Conservation (phyloP, 2,888 invertebrate species). For the Mayetiola destructor region DNA sequence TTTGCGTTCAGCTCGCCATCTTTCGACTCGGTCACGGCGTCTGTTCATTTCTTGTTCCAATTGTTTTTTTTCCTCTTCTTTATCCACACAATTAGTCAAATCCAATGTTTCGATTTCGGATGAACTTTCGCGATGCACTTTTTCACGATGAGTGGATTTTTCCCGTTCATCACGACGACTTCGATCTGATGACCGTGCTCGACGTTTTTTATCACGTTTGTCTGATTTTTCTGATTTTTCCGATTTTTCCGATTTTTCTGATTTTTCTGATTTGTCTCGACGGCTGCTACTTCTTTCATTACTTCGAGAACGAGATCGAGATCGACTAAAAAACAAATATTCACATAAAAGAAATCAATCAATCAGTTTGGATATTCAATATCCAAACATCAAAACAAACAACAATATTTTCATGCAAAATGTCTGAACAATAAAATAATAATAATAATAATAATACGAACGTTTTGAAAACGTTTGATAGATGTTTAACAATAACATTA, state of each 20-base stretch:
- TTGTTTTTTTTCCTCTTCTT: slow-evolving; percentile 79
- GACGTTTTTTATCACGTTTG: slow-evolving; percentile 16
- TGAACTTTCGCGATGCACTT: slow-evolving; percentile 13
- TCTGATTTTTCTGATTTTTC: neutral
- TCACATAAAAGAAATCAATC: neutral
- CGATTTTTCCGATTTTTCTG: neutral
- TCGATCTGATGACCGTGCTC: slow-evolving; percentile 20
- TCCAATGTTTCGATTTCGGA: slow-evolving; percentile 41
- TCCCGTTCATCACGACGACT: slow-evolving; percentile 4
- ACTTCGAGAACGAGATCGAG: neutral
- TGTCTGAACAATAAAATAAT: neutral
- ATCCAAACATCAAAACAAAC: neutral
- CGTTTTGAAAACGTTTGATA: neutral
- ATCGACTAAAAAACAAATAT: neutral
- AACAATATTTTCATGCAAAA: neutral
- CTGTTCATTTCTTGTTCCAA: slow-evolving; percentile 93
- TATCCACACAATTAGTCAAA: slow-evolving; percentile 46
- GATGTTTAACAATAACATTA: neutral
- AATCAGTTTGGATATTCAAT: neutral
- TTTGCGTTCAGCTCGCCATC: slow-evolving; percentile 89
- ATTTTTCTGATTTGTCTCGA: neutral
- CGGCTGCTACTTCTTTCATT: neutral
- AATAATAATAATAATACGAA: neutral
- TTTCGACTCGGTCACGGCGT: slow-evolving; percentile 84
- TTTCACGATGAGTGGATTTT: neutral